Evolutionary conservation across 2,888 invertebrate species (phyloP).

Genomic region (Petrophora chlorosata): DNA sequence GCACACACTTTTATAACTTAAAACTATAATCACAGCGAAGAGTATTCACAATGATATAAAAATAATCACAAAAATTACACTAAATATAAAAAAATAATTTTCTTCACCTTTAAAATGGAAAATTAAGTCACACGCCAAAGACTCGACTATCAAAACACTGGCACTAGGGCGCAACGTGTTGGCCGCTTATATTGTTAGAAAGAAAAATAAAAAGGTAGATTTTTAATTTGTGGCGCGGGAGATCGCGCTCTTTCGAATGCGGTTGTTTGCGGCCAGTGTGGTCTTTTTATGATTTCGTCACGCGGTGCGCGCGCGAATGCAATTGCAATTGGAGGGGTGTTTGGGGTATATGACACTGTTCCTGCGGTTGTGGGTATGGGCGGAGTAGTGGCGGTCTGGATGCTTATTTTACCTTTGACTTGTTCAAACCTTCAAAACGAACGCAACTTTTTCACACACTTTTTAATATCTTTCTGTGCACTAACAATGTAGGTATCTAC

Average conservation of each 20-base stretch:
- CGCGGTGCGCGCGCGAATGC: constrained; percentile 63
- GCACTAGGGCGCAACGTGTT: constrained; percentile 79
- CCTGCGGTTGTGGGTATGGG: constrained; percentile 34
- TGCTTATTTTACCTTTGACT: not conserved
- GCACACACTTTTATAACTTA: constrained; percentile 29
- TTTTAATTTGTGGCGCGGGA: constrained; percentile 55
- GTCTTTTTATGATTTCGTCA: constrained; percentile 80
- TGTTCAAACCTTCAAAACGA: too few relatives aligned
- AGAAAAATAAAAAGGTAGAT: constrained; percentile 34
- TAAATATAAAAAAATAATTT: constrained; percentile 41
- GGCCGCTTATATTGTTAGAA: constrained; percentile 40
- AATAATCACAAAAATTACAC: constrained; percentile 35
- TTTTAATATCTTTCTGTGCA: too few relatives aligned
- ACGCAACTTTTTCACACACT: too few relatives aligned
- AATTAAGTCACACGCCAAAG: constrained; percentile 78
- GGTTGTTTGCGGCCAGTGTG: constrained; percentile 47
- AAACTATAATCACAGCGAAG: constrained; percentile 41
- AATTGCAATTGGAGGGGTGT: constrained; percentile 52
- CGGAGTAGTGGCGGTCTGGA: constrained; percentile 8
- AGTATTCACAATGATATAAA: constrained; percentile 21
- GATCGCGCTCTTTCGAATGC: constrained; percentile 64
- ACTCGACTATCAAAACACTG: constrained; percentile 76
- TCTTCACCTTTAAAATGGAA: constrained; percentile 79
- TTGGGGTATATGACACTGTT: constrained; percentile 45
- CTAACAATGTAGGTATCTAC: too few relatives aligned